Evolutionary conservation across 2,113 vertebrate species (phyloP).

Genomic region (Rostratula benghalensis): DNA sequence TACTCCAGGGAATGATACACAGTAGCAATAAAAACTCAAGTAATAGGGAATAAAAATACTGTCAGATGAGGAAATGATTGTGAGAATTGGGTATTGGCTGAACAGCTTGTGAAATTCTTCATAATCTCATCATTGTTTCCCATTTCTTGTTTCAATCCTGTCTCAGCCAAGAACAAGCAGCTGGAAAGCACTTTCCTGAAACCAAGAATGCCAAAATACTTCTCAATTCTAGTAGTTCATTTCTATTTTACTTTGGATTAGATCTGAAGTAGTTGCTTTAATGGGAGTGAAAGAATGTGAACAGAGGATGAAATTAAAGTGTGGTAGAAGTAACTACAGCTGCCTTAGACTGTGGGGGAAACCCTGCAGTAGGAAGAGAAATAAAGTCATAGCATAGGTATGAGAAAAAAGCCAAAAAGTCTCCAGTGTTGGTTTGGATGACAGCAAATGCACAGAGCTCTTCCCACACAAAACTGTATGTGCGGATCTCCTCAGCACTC

Average conservation of each 20-base stretch:
- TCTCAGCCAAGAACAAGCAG: background rate
- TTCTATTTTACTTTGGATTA: background rate
- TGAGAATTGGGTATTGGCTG: conserved; percentile 1
- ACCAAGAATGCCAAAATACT: background rate
- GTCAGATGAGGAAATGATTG: conserved; percentile 15
- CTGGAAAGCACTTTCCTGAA: background rate
- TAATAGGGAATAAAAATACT: conserved; percentile 19
- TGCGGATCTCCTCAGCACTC: background rate
- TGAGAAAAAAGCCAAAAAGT: conserved; percentile 26
- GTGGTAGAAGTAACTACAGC: background rate
- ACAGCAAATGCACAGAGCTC: background rate
- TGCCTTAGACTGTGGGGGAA: background rate
- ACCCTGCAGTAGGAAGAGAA: background rate
- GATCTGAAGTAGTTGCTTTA: background rate
- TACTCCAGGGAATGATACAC: background rate
- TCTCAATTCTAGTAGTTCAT: background rate
- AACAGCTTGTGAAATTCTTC: conserved; percentile 9
- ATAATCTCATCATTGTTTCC: background rate
- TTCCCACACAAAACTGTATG: conserved; percentile 33
- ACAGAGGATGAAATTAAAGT: background rate
- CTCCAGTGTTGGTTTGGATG: background rate
- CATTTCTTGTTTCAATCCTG: background rate
- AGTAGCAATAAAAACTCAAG: background rate
- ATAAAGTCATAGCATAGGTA: background rate
- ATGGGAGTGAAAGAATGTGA: background rate